Conservation (phyloP, 1,140 invertebrate species). For the Magallana gigas region DNA sequence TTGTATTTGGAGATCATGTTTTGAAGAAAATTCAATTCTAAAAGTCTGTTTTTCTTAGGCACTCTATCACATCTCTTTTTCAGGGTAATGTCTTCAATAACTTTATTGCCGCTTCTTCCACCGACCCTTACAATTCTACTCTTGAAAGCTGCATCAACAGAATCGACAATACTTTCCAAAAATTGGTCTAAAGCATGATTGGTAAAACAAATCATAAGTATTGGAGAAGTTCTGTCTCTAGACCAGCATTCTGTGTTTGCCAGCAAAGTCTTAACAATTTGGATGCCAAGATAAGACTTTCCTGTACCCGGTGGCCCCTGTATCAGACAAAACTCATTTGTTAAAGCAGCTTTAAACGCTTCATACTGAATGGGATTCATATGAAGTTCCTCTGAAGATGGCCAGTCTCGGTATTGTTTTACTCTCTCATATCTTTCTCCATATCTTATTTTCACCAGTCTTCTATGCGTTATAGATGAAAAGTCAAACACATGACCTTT, state of each 20-base stretch:
- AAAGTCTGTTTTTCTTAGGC: not conserved
- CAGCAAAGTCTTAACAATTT: constrained; percentile 77
- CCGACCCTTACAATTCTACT: not conserved
- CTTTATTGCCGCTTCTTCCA: not conserved
- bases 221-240: constrained; percentile 77
- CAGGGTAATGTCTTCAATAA: not conserved
- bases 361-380: constrained; percentile 78
- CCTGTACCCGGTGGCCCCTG: constrained; percentile 83
- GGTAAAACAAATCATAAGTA: constrained; percentile 91
- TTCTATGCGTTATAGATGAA: constrained; percentile 43
- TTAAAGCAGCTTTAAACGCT: constrained; percentile 78
- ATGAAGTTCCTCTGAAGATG: constrained; percentile 64
- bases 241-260: constrained; percentile 70
- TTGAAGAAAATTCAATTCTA: not conserved
- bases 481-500: constrained; percentile 58
- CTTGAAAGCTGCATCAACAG: not conserved
- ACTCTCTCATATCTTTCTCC: not conserved
- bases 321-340: constrained; percentile 79
- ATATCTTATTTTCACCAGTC: not conserved
- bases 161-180: not conserved
- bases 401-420: constrained; percentile 58
- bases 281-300: constrained; percentile 76
- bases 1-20: not conserved
- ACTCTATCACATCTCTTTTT: not conserved
- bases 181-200: constrained; percentile 85